Base-by-base conservation (phyloP, 2,113 vertebrate genomes). In the Elgaria multicarinata region DNA sequence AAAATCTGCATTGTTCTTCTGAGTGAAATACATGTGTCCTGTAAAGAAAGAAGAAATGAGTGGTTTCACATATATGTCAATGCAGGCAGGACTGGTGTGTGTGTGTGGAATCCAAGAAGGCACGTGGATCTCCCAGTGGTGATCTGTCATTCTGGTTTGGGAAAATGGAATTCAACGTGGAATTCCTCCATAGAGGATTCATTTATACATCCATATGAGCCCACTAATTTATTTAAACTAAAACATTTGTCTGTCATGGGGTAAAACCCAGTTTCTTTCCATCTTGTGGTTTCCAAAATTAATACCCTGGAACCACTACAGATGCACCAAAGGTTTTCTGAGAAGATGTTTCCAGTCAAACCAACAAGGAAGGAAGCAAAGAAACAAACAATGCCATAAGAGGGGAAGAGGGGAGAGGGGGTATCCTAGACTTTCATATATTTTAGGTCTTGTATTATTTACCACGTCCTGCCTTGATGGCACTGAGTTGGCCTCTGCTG, bases 371-470 rank as follows among this genome's bases (percentile, higher is more conserved):
- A 50, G 46, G 4, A 50, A 50, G 8, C 46, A 50, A 50, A 50
- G 4, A 16, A 50, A 75, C 69, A 42, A 75, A 75, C n/a, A n/a
- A n/a, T n/a, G n/a, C n/a, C n/a, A n/a, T 20, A 92, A 91, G n/a
- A 88, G 78, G 76, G 6, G 28, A 69, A 88, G 67, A 53, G 33
- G 46, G 46, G 46, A 33, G 44, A 7, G 46, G 13, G 76, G 87
- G 2, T 50, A 88, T 82, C 14, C 36, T 85, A 33, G 67, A 50
- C 10, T 88, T 55, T 78, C 0, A 0, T 62, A 64, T 66, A 42
- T 84, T 87, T 91, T 72, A 91, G 87, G 87, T 85, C 90, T 91
- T 96, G 86, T 78, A 89, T 93, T 89, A 92, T 94, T 95, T 90
- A 92, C 79, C n/a, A n/a, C n/a, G n/a, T n/a, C n/a, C n/a, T n/a